These are phyloP conservation scores for Rhinichthys osculus DNA, from an alignment of 2,797 vertebrate genomes.

Conservation along the genomic window DNA sequence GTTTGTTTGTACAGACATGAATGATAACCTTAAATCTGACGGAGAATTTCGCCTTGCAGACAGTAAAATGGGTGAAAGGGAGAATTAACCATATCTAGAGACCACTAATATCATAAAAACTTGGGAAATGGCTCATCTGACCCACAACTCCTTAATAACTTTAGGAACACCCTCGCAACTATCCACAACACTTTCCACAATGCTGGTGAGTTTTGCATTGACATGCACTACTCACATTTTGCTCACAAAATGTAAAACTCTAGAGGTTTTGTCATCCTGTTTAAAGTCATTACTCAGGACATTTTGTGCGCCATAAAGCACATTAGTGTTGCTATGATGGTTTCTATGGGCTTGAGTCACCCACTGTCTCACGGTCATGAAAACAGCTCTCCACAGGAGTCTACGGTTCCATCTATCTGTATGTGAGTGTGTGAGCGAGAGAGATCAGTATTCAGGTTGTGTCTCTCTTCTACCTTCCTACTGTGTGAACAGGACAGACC, in stretches of 20 bases:
- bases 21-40: neutral
- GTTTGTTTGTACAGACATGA: neutral
- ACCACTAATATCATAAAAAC: neutral
- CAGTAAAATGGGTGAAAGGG: neutral
- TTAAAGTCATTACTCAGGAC: slow-evolving; percentile 39
- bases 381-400: slow-evolving; percentile 57
- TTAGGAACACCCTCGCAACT: neutral
- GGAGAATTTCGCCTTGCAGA: neutral
- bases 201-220: neutral
- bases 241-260: neutral
- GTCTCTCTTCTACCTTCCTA: slow-evolving; percentile 51
- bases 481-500: slow-evolving; percentile 40
- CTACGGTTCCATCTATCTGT: slow-evolving; percentile 39
- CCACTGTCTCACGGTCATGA: slow-evolving; percentile 41
- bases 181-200: no score
- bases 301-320: slow-evolving; percentile 38
- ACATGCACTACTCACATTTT: neutral
- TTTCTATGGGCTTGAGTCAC: slow-evolving; percentile 52
- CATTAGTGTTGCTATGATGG: slow-evolving; percentile 60
- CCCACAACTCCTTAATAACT: neutral
- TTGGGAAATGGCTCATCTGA: neutral
- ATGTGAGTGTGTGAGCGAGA: slow-evolving; percentile 34
- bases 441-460: slow-evolving; percentile 58
- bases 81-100: neutral
- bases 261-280: slow-evolving; percentile 18